Evolutionary conservation across 92 coral and sea anemone species (phyloP).

Genomic region (Zoanthus sansibaricus): DNA sequence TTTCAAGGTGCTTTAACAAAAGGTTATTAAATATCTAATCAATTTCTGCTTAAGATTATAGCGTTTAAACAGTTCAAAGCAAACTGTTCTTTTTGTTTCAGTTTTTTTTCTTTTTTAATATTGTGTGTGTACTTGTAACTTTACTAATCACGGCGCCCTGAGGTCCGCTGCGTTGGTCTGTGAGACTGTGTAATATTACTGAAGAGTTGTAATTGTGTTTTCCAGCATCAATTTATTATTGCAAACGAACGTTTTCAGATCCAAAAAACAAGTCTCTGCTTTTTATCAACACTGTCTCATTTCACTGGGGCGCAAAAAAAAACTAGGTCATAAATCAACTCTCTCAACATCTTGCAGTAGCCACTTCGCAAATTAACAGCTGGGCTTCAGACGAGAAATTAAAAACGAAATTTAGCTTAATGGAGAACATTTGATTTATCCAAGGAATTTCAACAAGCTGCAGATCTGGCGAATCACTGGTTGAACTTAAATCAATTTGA

Average conservation of each 20-base stretch:
- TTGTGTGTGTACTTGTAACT: background rate
- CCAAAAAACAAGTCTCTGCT: background rate
- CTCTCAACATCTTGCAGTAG: background rate
- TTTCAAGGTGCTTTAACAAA: no score
- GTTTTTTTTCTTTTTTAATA: background rate
- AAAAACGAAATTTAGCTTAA: background rate
- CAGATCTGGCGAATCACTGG: background rate
- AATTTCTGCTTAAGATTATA: no score
- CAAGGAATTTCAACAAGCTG: slow-evolving; percentile 27
- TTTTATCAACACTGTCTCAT: background rate
- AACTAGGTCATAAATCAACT: background rate
- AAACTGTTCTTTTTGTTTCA: background rate
- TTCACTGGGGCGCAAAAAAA: background rate
- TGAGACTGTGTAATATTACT: background rate
- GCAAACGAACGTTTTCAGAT: background rate
- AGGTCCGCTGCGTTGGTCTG: slow-evolving; percentile 38
- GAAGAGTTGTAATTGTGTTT: background rate
- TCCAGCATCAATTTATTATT: background rate
- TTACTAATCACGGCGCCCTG: background rate
- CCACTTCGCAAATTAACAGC: slow-evolving; percentile 17
- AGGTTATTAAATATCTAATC: no score
- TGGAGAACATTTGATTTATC: slow-evolving; percentile 24
- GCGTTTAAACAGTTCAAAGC: background rate
- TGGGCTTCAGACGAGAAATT: background rate
- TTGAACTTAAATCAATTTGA: background rate